Percentiles rank a stretch among this genome's conserved stretches.
phyloP scores from a whole-genome alignment of 2,888 invertebrate genomes.

The Eustalomyia histrio region DNA sequence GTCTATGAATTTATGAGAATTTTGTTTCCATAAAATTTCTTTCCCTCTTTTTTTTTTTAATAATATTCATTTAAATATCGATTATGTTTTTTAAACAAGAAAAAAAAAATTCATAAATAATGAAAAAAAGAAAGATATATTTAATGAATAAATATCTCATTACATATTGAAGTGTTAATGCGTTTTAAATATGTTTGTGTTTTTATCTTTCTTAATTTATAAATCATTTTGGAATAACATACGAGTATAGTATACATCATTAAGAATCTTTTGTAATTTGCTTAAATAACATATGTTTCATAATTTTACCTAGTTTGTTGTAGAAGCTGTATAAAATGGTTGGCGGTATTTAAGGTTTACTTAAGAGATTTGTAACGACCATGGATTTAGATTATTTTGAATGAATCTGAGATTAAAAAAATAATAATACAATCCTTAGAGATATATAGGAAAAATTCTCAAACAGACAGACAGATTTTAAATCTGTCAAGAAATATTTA shows the following conservation, averaged over 20 bases:
- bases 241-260: no score
- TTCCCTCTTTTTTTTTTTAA: background rate
- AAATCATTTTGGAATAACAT: conserved; percentile 17
- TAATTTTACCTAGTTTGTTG: background rate
- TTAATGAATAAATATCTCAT: conserved; percentile 27
- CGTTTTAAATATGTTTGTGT: conserved; percentile 34
- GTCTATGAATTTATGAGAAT: conserved; percentile 55
- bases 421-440: no score
- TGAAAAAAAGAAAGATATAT: conserved; percentile 28
- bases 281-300: conserved; percentile 2
- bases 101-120: conserved; percentile 31
- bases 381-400: no score
- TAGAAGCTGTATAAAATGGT: background rate
- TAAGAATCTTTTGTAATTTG: background rate
- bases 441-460: no score
- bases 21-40: conserved; percentile 25
- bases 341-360: no score
- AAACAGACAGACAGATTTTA: no score
- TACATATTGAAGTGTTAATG: conserved; percentile 46
- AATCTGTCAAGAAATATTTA: no score
- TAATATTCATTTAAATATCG: conserved; percentile 26
- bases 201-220: background rate
- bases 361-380: no score
- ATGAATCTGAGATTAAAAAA: no score
- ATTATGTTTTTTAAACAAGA: conserved; percentile 21